Conservation (phyloP, 2,888 invertebrate species). For the Spilosoma lubricipeda region DNA sequence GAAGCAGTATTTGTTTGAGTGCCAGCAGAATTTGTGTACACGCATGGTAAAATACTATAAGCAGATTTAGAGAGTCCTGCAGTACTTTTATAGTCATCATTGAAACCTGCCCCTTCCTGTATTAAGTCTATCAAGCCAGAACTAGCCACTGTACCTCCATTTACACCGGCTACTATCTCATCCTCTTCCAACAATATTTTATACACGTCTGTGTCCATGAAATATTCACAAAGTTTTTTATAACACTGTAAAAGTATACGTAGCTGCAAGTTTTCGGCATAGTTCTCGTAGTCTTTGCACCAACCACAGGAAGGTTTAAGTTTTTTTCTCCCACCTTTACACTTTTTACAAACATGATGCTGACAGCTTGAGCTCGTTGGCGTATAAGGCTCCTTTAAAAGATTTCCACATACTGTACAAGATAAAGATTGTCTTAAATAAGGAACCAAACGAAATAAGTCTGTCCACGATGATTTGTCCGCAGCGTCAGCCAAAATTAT, state of each 20-base stretch:
- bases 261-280: constrained; percentile 93
- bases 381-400: constrained; percentile 93
- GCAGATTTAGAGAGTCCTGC: constrained; percentile 91
- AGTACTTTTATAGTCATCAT: constrained; percentile 91
- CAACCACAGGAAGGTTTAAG: constrained; percentile 93
- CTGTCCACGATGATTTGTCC: constrained; percentile 91
- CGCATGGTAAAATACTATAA: constrained; percentile 91
- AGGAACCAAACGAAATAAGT: constrained; percentile 93
- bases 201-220: constrained; percentile 91
- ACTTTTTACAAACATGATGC: constrained; percentile 95
- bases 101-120: constrained; percentile 92
- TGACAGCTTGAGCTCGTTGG: constrained; percentile 93
- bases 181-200: constrained; percentile 86
- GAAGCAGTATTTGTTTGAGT: constrained; percentile 78
- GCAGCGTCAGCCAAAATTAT: constrained; percentile 91
- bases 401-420: constrained; percentile 95
- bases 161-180: constrained; percentile 81
- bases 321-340: constrained; percentile 94
- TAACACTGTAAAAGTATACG: constrained; percentile 94
- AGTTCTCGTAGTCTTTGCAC: constrained; percentile 94
- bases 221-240: constrained; percentile 94
- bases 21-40: constrained; percentile 88
- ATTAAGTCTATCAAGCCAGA: constrained; percentile 90
- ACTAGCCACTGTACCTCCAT: constrained; percentile 82
- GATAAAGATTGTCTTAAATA: constrained; percentile 94